phyloP scores from a whole-genome alignment of 1,140 invertebrate genomes.

The Bombus waltoni region DNA sequence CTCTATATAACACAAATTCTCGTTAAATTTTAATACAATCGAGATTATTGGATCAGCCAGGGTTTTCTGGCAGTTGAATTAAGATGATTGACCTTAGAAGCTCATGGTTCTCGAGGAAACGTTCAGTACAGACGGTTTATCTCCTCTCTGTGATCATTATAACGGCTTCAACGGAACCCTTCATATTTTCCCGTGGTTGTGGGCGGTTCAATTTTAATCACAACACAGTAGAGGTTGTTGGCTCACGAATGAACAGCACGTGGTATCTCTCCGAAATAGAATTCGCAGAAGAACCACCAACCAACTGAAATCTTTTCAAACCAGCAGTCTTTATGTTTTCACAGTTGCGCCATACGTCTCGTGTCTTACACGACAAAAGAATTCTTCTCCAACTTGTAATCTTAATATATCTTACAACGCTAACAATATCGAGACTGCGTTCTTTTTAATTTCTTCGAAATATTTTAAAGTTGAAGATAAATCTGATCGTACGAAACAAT shows the following conservation, averaged over 20 bases:
- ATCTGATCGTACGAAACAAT: neutral
- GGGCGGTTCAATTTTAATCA: slow-evolving; percentile 57
- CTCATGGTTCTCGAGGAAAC: neutral
- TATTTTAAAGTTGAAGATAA: neutral
- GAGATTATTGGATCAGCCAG: neutral
- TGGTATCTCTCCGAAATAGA: slow-evolving; percentile 52
- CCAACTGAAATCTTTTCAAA: slow-evolving; percentile 8
- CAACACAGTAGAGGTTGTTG: slow-evolving; percentile 36
- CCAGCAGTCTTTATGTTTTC: slow-evolving; percentile 26
- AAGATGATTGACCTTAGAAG: slow-evolving; percentile 12
- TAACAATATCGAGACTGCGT: neutral
- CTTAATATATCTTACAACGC: neutral
- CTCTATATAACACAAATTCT: neutral
- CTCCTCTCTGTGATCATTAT: slow-evolving; percentile 11
- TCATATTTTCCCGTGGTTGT: slow-evolving; percentile 49
- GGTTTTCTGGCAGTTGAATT: neutral
- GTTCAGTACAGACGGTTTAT: slow-evolving; percentile 12
- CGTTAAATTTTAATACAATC: neutral
- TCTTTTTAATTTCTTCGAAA: neutral
- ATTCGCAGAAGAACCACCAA: slow-evolving; percentile 58
- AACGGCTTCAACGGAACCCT: slow-evolving; percentile 27
- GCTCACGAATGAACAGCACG: slow-evolving; percentile 34
- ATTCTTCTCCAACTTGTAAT: slow-evolving; percentile 15
- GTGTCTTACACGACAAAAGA: neutral
- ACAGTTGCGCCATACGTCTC: slow-evolving; percentile 38